Percentiles rank a stretch among this genome's conserved stretches.
phyloP scores from a whole-genome alignment of 2,888 invertebrate genomes.

The Plemyria rubiginata region DNA sequence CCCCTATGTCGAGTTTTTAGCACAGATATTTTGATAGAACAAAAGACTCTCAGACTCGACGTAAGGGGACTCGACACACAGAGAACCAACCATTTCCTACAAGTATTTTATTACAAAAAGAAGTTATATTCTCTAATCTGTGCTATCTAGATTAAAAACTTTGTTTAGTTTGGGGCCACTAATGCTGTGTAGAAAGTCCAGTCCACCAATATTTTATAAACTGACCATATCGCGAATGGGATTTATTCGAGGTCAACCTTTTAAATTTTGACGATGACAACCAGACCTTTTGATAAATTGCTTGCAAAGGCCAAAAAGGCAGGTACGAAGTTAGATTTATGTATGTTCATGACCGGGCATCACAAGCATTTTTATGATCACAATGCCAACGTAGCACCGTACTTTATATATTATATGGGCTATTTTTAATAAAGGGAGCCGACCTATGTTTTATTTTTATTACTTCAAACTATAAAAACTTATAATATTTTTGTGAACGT shows the following conservation, averaged over 20 bases:
- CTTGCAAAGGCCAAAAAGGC: conserved; percentile 32
- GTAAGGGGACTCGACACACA: no score
- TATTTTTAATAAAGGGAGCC: not conserved
- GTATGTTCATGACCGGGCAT: conserved; percentile 24
- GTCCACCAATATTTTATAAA: conserved; percentile 42
- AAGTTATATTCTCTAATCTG: no score
- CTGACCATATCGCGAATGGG: conserved; percentile 37
- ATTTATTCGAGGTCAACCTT: conserved; percentile 47
- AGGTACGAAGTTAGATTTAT: conserved; percentile 36
- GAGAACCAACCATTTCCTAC: no score
- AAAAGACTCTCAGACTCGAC: no score
- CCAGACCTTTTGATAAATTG: conserved; percentile 47
- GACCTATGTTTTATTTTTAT: not conserved
- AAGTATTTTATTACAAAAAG: no score
- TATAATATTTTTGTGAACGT: no score
- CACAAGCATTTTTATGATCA: conserved; percentile 18
- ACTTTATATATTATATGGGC: not conserved
- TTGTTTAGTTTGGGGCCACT: not conserved
- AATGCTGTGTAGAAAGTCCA: conserved; percentile 9
- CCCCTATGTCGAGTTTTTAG: no score
- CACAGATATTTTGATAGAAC: no score
- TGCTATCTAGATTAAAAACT: not conserved
- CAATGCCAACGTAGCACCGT: not conserved
- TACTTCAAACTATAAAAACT: no score
- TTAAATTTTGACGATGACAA: conserved; percentile 46